Percentiles rank a stretch among this genome's conserved stretches.
phyloP scores from a whole-genome alignment of 2,888 invertebrate genomes.

The Netelia virgata region DNA sequence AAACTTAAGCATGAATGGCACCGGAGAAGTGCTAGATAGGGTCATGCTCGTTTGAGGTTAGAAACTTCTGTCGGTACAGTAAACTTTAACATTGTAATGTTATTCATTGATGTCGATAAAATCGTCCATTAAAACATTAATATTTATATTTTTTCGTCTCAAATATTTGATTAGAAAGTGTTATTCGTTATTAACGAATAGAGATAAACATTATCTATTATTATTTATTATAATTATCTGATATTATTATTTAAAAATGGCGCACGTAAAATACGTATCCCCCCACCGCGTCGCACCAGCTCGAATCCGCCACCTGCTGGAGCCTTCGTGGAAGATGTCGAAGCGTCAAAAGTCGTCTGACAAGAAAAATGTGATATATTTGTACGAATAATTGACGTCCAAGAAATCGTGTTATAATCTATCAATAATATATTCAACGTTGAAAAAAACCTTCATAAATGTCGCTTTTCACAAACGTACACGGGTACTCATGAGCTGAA shows the following conservation, averaged over 20 bases:
- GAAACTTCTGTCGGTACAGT: neutral
- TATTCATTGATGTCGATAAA: constrained; percentile 1
- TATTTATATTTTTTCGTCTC: neutral
- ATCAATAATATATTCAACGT: constrained; percentile 3
- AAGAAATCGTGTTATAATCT: neutral
- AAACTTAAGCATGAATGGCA: neutral
- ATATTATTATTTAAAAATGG: constrained; percentile 9
- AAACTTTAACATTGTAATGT: constrained; percentile 7
- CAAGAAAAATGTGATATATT: constrained; percentile 40
- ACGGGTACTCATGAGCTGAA: neutral
- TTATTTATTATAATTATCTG: too few relatives aligned
- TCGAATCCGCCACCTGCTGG: constrained; percentile 48
- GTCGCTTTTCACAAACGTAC: neutral
- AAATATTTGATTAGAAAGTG: neutral
- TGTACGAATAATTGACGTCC: constrained; percentile 10
- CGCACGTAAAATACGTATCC: neutral
- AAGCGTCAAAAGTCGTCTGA: constrained; percentile 58
- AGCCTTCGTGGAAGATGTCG: constrained; percentile 31
- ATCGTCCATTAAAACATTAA: neutral
- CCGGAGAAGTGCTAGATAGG: constrained; percentile 7
- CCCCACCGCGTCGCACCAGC: neutral
- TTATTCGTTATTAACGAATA: neutral
- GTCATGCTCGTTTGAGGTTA: constrained; percentile 33
- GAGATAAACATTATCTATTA: neutral
- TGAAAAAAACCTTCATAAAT: neutral